Evolutionary conservation across 2,113 vertebrate species (phyloP).

Genomic region (Larimichthys polyactis): DNA sequence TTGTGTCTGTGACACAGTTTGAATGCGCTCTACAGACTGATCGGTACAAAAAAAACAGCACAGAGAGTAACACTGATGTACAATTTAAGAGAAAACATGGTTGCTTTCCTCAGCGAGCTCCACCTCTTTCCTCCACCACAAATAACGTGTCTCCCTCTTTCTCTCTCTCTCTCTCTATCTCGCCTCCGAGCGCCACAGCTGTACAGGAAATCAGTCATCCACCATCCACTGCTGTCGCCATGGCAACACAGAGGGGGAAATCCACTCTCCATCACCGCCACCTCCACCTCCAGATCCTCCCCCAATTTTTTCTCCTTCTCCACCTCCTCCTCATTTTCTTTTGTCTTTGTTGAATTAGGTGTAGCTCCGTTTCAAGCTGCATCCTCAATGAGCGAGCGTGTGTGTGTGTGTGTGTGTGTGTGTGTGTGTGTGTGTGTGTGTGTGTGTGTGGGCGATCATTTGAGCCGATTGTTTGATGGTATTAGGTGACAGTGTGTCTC

Average conservation of each 20-base stretch:
- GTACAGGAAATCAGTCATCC: constrained; percentile 86
- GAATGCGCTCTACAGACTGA: neutral
- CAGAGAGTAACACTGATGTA: neutral
- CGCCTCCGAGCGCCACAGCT: constrained; percentile 75
- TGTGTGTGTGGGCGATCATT: constrained; percentile 34
- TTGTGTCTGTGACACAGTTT: neutral
- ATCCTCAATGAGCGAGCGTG: constrained; percentile 3
- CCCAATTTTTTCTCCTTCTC: neutral
- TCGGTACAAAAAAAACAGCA: too few species aligned
- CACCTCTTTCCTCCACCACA: constrained; percentile 57
- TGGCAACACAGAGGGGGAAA: constrained; percentile 84
- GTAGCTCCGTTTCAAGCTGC: constrained; percentile 11
- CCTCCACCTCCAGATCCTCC: constrained; percentile 42
- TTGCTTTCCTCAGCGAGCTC: constrained; percentile 44
- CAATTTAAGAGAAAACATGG: constrained; percentile 47
- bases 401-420: constrained; percentile 15
- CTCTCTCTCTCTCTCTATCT: neutral
- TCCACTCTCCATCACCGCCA: constrained; percentile 65
- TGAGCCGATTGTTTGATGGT: constrained; percentile 51
- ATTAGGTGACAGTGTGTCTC: constrained; percentile 70
- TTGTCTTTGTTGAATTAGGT: constrained; percentile 51
- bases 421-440: constrained; percentile 37
- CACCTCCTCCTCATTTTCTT: constrained; percentile 12
- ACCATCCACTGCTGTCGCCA: constrained; percentile 82
- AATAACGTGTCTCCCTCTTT: constrained; percentile 49